Base-by-base conservation (phyloP, 2,888 invertebrate genomes). In the Leptinotarsa peninsularis region DNA sequence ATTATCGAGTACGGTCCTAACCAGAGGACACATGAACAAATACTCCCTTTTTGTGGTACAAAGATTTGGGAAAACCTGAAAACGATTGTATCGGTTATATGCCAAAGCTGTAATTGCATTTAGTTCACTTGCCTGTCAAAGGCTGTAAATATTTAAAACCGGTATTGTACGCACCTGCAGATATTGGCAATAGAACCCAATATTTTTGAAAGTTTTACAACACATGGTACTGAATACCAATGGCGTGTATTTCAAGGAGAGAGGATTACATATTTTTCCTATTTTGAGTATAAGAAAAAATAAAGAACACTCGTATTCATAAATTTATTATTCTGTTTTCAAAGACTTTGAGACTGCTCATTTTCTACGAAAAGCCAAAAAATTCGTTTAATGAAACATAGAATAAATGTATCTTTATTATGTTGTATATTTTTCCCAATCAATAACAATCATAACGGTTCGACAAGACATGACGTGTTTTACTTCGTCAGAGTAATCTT, bases 71-170 rank as follows among this genome's bases (percentile, higher is more conserved):
- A n/a, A 54, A 54, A 54, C 18, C 17, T 54, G 17, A 18, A 54
- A 54, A 54, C 54, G 17, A 54, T 54, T 54, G 17, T 54, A 7
- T 54, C n/a, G 17, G 54, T 17, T 17, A 54, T n/a, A 54, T 54
- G 18, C n/a, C 54, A 54, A 54, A 54, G 17, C 17, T 54, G 54
- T 54, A 17, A 54, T n/a, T 17, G 54, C 17, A 54, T n/a, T 54
- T 54, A 43, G 43, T 43, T 43, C 54, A 54, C 54, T 54, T 54
- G 54, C 54, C 54, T 54, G 54, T 54, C 54, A 54, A 18, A 54
- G 54, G 54, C 54, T 54, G 54, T 54, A 17, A 54, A 17, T 43
- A 43, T 43, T 43, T 3, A 43, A 43, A 54, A 54, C 54, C 54
- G 10, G 18, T 54, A 54, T 43, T 43, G 18, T 54, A 10, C 18